Evolutionary conservation across 2,797 vertebrate species (phyloP), one percentile per base, ranked within the genome.

Genomic region (Sebastes oblongus): DNA sequence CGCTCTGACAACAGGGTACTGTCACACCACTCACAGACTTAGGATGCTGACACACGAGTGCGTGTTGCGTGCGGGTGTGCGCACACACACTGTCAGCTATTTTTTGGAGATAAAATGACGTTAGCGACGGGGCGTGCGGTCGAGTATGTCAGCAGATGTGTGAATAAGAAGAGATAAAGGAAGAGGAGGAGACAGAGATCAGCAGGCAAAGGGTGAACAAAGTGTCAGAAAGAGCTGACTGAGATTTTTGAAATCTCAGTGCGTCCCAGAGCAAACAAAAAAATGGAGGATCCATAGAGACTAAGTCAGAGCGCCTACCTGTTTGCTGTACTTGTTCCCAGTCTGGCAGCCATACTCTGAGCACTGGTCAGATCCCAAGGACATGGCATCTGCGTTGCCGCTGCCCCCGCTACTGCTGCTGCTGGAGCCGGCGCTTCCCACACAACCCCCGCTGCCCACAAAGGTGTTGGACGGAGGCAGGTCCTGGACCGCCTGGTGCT

Each of bases 381-480:
- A 98, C 96, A 99, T 96, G 86, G 95, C 95, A 25, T 96, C 95
- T 8, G 94, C 95, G 13, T 96, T 96, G 65, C 94, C 94, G 50
- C 94, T 95, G 30, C 93, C 93, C 5, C 93, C 93, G 6, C 94
- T 94, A 8, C 92, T 95, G 90, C 95, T 94, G 81, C 93, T 93
- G 87, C 95, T 95, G 71, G 95, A 95, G 66, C 91, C 94, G 12
- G 93, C 92, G 18, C 94, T 95, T 20, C 93, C 93, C 84, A 88
- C 97, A 89, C 97, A 97, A 86, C 97, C 97, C 1, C 97, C 97
- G 7, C 97, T 96, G 66, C 97, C 97, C 92, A 98, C 97, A 79
- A 99, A 99, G 87, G 98, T 99, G 94, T 99, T 99, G 89, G 98
- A 98, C 9, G 98, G 98, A 75, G 98, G 98, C 83, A 99, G 96